Percentiles rank a stretch among this genome's conserved stretches.
Evolutionary conservation across 1,140 invertebrate species (phyloP).

Genomic region (Paraescarpia echinospica): DNA sequence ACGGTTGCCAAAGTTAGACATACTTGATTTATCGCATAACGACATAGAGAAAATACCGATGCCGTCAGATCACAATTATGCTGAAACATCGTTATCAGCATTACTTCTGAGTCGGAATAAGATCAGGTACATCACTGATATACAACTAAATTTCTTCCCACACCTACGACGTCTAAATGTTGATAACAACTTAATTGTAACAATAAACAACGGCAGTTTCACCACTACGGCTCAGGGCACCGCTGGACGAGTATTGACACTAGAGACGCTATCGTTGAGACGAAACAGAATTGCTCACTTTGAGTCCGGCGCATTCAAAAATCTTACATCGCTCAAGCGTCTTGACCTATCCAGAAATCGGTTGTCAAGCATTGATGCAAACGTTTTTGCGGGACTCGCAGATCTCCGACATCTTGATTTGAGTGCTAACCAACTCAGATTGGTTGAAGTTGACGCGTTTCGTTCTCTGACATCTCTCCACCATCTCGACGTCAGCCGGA

Average conservation of each 20-base stretch:
- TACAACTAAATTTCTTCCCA: neutral
- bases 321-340: conserved; percentile 15
- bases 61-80: neutral
- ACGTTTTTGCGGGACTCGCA: conserved; percentile 27
- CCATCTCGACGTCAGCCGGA: conserved; percentile 26
- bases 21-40: conserved; percentile 10
- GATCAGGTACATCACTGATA: conserved; percentile 13
- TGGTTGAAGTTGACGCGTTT: conserved; percentile 28
- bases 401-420: conserved; percentile 36
- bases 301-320: conserved; percentile 3
- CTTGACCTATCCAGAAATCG: conserved; percentile 34
- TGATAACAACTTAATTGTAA: conserved; percentile 27
- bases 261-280: conserved; percentile 20
- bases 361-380: conserved; percentile 20
- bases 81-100: neutral
- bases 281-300: conserved; percentile 27
- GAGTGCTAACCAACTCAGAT: conserved; percentile 31
- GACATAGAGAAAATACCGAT: neutral
- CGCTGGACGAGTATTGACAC: neutral
- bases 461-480: conserved; percentile 26
- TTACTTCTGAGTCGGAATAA: neutral
- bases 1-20: neutral
- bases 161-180: conserved; percentile 22
- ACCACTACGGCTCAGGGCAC: neutral
- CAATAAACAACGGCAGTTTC: conserved; percentile 14